phyloP scores from a whole-genome alignment of 2,113 vertebrate species.

The Gnathonemus echidnorhynchus region DNA sequence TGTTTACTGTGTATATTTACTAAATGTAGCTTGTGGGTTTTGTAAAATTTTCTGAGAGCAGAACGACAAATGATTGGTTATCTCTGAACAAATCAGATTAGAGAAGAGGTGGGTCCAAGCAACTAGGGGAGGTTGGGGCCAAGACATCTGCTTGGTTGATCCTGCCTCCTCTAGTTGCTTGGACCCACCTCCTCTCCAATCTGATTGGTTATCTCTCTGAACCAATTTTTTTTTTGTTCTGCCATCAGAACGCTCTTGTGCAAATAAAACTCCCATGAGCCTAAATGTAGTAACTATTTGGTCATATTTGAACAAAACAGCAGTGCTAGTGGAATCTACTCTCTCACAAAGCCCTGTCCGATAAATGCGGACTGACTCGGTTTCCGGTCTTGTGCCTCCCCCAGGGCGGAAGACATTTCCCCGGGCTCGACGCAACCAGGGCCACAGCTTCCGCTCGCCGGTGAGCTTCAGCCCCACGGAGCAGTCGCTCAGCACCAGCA shows the following conservation, averaged over 20 bases:
- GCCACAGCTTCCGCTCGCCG: slow-evolving; percentile 82
- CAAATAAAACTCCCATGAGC: not conserved
- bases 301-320: not conserved
- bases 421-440: slow-evolving; percentile 86
- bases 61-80: not conserved
- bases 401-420: slow-evolving; percentile 96
- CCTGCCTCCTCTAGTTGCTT: not conserved
- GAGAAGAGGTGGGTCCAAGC: not conserved
- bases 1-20: not conserved
- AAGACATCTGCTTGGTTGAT: not conserved
- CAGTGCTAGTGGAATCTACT: not conserved
- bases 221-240: no score
- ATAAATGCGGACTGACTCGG: not conserved
- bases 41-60: not conserved
- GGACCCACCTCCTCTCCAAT: no score
- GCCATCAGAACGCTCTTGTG: not conserved
- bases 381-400: not conserved
- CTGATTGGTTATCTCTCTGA: no score
- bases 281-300: not conserved
- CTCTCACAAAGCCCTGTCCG: not conserved
- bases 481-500: slow-evolving; percentile 89
- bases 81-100: not conserved
- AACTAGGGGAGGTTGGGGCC: not conserved
- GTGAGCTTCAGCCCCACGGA: slow-evolving; percentile 93
- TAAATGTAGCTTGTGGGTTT: not conserved